Conservation (phyloP, 30 jellyfish, hydroid and myxozoan genomes). For the Catostylus mosaicus region DNA sequence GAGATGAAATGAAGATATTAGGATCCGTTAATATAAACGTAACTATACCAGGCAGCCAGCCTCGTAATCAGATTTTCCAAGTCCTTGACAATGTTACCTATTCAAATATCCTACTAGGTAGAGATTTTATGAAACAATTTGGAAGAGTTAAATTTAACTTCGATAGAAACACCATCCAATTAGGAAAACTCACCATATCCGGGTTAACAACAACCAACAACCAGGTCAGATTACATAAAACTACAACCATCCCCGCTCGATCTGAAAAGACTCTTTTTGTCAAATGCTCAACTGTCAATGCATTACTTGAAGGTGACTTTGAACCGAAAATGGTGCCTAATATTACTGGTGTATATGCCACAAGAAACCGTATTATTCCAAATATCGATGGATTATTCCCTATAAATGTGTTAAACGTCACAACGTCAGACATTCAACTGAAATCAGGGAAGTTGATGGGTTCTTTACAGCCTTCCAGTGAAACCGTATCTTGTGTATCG, state of each 20-base stretch:
- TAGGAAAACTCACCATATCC: slow-evolving; percentile 3
- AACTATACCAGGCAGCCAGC: slow-evolving; percentile 45
- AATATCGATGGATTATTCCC: slow-evolving; percentile 41
- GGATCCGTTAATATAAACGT: slow-evolving; percentile 41
- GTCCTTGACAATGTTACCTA: slow-evolving; percentile 37
- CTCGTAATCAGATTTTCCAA: slow-evolving; percentile 42
- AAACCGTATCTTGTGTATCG: slow-evolving; percentile 27
- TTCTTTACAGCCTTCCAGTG: slow-evolving; percentile 27
- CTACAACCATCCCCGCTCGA: slow-evolving; percentile 47
- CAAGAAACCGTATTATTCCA: slow-evolving; percentile 23
- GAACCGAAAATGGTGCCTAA: slow-evolving; percentile 21
- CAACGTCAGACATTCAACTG: slow-evolving; percentile 28
- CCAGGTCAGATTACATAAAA: slow-evolving; percentile 30
- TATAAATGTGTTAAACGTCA: slow-evolving; percentile 21
- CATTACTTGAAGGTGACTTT: slow-evolving; percentile 44
- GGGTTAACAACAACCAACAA: slow-evolving; percentile 34
- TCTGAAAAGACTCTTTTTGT: slow-evolving; percentile 53
- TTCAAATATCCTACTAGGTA: slow-evolving; percentile 29
- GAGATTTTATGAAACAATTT: slow-evolving; percentile 48
- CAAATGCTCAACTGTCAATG: slow-evolving; percentile 27
- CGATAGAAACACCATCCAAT: too few relatives aligned
- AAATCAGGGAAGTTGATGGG: slow-evolving; percentile 44
- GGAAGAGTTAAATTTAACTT: slow-evolving; percentile 14
- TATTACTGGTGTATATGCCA: slow-evolving; percentile 17
- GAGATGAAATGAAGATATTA: slow-evolving; percentile 30